Conservation (phyloP, 2,888 invertebrate species). For the Drosophila peninsularis region DNA sequence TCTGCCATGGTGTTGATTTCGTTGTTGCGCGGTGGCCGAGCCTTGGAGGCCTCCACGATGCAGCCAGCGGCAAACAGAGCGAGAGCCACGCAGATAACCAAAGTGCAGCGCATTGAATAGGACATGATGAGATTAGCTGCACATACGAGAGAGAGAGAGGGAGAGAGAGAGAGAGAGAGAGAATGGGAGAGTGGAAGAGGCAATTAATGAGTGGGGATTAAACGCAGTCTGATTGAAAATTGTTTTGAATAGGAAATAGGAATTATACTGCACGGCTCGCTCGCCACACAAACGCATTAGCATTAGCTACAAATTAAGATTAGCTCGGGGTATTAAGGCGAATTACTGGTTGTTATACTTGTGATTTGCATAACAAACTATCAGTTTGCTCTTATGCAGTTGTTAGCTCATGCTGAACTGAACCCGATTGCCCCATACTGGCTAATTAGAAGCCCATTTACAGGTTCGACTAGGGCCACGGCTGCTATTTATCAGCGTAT, state of each 20-base stretch:
- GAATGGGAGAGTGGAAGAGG: neutral
- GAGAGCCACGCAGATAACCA: constrained; percentile 65
- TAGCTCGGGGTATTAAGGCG: constrained; percentile 2
- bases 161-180: neutral
- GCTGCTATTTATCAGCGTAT: constrained; percentile 19
- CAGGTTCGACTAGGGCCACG: constrained; percentile 33
- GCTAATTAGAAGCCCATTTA: constrained; percentile 32
- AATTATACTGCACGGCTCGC: neutral
- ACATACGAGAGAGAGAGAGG: neutral
- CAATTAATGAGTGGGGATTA: neutral
- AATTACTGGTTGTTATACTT: constrained; percentile 15
- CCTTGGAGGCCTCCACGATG: constrained; percentile 77
- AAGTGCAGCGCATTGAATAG: constrained; percentile 63
- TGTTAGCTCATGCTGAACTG: constrained; percentile 3
- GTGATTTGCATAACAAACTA: constrained; percentile 38
- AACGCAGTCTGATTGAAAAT: constrained; percentile 5
- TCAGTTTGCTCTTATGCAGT: neutral
- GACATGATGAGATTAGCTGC: constrained; percentile 52
- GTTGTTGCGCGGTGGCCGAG: constrained; percentile 84
- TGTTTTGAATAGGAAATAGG: constrained; percentile 2
- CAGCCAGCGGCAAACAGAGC: constrained; percentile 68
- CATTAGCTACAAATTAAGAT: neutral
- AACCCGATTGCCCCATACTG: constrained; percentile 7
- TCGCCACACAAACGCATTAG: neutral
- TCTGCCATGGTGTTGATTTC: constrained; percentile 88